Conservation (phyloP, 1,140 invertebrate genomes). For the Drosophila varians region DNA sequence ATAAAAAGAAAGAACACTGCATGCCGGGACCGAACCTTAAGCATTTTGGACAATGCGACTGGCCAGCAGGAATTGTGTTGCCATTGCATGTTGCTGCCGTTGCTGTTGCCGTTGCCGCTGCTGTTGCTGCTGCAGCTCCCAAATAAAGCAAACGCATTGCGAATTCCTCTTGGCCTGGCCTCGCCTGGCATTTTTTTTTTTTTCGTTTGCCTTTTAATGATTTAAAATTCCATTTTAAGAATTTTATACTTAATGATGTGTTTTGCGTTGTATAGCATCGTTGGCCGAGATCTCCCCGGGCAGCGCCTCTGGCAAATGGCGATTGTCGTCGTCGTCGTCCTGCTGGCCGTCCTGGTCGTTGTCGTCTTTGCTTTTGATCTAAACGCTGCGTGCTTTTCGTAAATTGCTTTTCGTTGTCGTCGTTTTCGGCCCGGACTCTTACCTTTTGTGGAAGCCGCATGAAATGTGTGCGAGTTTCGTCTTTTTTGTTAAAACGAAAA, state of each 20-base stretch:
- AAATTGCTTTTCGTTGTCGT: slow-evolving; percentile 81
- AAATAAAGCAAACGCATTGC: slow-evolving; percentile 83
- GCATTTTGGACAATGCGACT: slow-evolving; percentile 78
- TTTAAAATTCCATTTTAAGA: slow-evolving; percentile 84
- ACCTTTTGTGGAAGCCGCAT: slow-evolving; percentile 79
- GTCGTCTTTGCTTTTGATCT: slow-evolving; percentile 70
- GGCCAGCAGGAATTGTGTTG: slow-evolving; percentile 59
- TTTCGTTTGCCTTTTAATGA: slow-evolving; percentile 79
- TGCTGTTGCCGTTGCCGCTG: slow-evolving; percentile 5
- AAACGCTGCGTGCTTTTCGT: slow-evolving; percentile 81
- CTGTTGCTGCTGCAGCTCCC: slow-evolving; percentile 47
- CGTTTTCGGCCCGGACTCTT: slow-evolving; percentile 45
- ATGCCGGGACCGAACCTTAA: slow-evolving; percentile 52
- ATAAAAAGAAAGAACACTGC: slow-evolving; percentile 30
- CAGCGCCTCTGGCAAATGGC: slow-evolving; percentile 54
- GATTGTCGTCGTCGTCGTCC: slow-evolving; percentile 54
- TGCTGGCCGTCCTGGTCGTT: slow-evolving; percentile 52
- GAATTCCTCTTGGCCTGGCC: slow-evolving; percentile 58
- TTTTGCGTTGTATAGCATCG: slow-evolving; percentile 81
- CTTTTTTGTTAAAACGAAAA: slow-evolving; percentile 47
- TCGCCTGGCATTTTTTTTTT: slow-evolving; percentile 35
- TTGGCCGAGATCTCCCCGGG: slow-evolving; percentile 12
- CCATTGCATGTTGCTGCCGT: slow-evolving; percentile 65
- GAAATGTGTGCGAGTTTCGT: slow-evolving; percentile 80
- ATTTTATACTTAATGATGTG: slow-evolving; percentile 84